Evolutionary conservation across 2,888 invertebrate species (phyloP).

Genomic region (Limenitis arthemis): DNA sequence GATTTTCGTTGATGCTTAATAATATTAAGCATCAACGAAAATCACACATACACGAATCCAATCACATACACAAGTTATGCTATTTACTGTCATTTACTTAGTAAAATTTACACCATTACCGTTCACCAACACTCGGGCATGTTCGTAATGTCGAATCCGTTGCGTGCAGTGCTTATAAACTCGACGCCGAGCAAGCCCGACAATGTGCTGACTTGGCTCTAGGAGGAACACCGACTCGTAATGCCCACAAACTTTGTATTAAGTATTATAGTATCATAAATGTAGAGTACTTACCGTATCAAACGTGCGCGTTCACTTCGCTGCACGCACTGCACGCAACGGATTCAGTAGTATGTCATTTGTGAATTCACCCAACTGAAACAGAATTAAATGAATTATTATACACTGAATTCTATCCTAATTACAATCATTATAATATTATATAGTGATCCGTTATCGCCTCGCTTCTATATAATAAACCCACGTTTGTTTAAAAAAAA

Average conservation of each 20-base stretch:
- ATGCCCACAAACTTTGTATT: conserved; percentile 37
- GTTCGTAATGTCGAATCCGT: background rate
- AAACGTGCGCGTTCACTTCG: conserved; percentile 28
- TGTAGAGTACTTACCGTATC: conserved; percentile 39
- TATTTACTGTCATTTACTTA: conserved; percentile 55
- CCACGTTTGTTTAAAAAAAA: no score
- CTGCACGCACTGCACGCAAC: conserved; percentile 81
- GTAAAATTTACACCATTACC: conserved; percentile 59
- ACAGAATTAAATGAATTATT: conserved; percentile 29
- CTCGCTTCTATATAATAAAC: no score
- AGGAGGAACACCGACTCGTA: conserved; percentile 30
- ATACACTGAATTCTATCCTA: background rate
- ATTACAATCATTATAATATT: no score
- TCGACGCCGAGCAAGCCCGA: conserved; percentile 89
- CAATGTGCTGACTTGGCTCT: conserved; percentile 91
- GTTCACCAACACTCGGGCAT: conserved; percentile 39
- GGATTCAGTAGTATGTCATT: conserved; percentile 89
- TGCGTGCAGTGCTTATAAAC: conserved; percentile 74
- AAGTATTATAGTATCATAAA: conserved; percentile 34
- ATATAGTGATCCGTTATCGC: no score
- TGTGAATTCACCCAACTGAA: conserved; percentile 87
- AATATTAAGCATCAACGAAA: conserved; percentile 26
- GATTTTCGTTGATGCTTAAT: no score
- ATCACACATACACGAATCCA: conserved; percentile 37
- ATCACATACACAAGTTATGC: conserved; percentile 44